Percentiles rank a stretch among this genome's conserved stretches.
Evolutionary conservation across 2,888 invertebrate species (phyloP).

Genomic region (Drosophila mayaguana): DNA sequence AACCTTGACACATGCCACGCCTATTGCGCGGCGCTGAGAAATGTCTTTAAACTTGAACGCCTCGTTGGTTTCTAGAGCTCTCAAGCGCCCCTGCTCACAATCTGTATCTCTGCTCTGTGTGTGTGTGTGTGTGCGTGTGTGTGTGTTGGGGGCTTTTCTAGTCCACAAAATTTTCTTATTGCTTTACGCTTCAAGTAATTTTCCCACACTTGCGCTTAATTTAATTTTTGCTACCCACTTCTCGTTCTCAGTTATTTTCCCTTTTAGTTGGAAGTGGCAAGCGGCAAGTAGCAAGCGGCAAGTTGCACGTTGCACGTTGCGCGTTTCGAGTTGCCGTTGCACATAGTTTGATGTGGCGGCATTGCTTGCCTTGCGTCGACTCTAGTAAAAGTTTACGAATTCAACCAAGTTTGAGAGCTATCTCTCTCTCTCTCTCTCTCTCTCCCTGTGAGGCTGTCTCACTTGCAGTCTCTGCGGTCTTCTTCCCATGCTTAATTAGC

Average conservation of each 20-base stretch:
- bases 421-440: not conserved
- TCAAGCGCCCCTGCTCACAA: not conserved
- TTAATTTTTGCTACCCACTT: slow-evolving; percentile 67
- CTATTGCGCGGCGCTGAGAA: slow-evolving; percentile 20
- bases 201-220: slow-evolving; percentile 78
- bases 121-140: not conserved
- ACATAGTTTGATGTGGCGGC: slow-evolving; percentile 35
- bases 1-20: slow-evolving; percentile 69
- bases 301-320: slow-evolving; percentile 16
- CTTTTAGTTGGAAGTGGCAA: slow-evolving; percentile 46
- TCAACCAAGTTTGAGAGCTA: slow-evolving; percentile 29
- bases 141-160: slow-evolving; percentile 21
- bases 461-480: slow-evolving; percentile 1
- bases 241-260: slow-evolving; percentile 45
- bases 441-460: not conserved
- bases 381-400: slow-evolving; percentile 36
- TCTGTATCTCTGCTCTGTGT: not conserved
- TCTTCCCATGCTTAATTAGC: slow-evolving; percentile 62
- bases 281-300: slow-evolving; percentile 11
- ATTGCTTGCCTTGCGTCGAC: slow-evolving; percentile 8
- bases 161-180: slow-evolving; percentile 68
- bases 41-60: slow-evolving; percentile 48
- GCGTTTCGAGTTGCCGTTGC: slow-evolving; percentile 35
- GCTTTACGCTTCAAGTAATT: slow-evolving; percentile 72
- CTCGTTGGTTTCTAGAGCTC: slow-evolving; percentile 30